Percentiles rank a stretch among this genome's conserved stretches.
Conservation (phyloP, 2,113 vertebrate species). For the Oreotragus oreotragus region DNA sequence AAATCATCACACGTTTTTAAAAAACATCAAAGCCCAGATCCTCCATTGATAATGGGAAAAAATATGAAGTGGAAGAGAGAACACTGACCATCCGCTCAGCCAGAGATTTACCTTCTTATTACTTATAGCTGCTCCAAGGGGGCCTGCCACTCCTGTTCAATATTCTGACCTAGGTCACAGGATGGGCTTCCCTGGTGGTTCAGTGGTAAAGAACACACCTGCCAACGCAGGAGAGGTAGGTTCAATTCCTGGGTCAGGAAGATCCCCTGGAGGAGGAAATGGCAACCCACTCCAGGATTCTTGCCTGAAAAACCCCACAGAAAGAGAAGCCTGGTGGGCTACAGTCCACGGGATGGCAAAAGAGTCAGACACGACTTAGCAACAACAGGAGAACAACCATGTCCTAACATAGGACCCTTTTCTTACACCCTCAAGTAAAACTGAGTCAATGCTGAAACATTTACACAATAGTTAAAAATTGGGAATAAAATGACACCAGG, state of each 20-base stretch:
- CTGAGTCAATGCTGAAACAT: background rate
- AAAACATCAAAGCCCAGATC: background rate
- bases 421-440: background rate
- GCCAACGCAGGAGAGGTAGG: background rate
- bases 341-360: background rate
- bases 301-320: background rate
- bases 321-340: background rate
- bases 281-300: background rate
- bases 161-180: background rate
- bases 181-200: background rate
- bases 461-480: background rate
- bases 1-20: background rate
- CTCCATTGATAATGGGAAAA: background rate
- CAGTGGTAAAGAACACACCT: background rate
- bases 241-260: background rate
- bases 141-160: background rate
- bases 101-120: background rate
- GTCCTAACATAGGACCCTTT: background rate
- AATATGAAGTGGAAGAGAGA: background rate
- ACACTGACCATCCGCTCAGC: background rate
- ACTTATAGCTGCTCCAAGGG: background rate
- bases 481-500: background rate
- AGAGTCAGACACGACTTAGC: background rate
- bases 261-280: background rate
- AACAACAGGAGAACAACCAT: background rate